Evolutionary conservation across 2,797 vertebrate genomes (phyloP), one percentile per base, ranked within the genome.

Genomic region (Etheostoma nigrum): DNA sequence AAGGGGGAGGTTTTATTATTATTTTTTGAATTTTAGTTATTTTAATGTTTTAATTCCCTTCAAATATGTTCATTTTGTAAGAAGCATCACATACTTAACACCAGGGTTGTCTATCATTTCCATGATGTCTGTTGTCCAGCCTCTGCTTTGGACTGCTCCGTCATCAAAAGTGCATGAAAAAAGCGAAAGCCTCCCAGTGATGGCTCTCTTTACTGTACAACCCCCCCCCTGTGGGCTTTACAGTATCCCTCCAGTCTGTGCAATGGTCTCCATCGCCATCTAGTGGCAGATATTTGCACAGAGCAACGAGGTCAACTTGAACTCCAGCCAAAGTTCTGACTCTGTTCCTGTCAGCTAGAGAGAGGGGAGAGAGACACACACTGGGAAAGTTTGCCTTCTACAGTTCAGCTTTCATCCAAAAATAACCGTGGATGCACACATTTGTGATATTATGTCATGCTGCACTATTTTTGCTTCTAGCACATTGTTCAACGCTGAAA

Each of bases 261-360:
- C 30, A 60, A 2, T 86, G 91, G 92, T 94, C 94, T 95, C 79
- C 79, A 93, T 91, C 84, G 84, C 95, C 95, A 96, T 95, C 97
- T 96, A 90, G 95, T 89, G 97, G 93, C 86, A 97, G 84, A 94
- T 94, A 96, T 95, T 95, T 90, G 84, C 82, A 84, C 71, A 85
- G 86, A 92, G 84, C 91, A 92, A 91, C 91, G 94, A 95, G 93
- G 93, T 95, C 90, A 94, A 80, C 89, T 95, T 96, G 95, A 95
- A 95, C 83, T 59, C 13, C 77, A 87, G 95, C 93, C 95, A 95
- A 88, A 87, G 85, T 82, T 91, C 88, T 94, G 90, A 90, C 93
- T 93, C 81, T 89, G 90, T 92, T 92, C 84, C 84, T 92, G 90
- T 89, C 90, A 91, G 87, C 78, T 76, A 79, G 78, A 85, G 84